Evolutionary conservation across 1,140 invertebrate species (phyloP).

Genomic region (Melitaea cinxia): DNA sequence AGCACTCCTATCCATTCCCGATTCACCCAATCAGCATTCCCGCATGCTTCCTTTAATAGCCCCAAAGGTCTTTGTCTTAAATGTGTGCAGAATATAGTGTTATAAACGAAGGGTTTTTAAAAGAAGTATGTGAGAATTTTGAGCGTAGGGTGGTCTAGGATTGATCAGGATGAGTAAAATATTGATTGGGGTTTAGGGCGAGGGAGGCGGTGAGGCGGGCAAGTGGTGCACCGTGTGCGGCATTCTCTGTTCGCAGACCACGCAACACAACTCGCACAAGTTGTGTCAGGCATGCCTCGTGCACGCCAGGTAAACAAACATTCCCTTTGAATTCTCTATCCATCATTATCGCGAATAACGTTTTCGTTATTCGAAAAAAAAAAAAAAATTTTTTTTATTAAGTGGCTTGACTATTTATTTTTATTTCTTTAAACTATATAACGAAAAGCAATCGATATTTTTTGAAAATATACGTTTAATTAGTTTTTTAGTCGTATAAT

Average conservation of each 20-base stretch:
- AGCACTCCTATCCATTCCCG: slow-evolving; percentile 42
- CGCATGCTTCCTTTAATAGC: slow-evolving; percentile 81
- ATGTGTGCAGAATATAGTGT: slow-evolving; percentile 79
- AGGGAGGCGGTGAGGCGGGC: slow-evolving; percentile 71
- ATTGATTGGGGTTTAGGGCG: slow-evolving; percentile 78
- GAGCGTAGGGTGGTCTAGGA: slow-evolving; percentile 6
- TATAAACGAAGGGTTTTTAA: slow-evolving; percentile 76
- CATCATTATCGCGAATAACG: slow-evolving; percentile 24
- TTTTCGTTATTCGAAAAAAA: not conserved
- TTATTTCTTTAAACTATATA: too few species aligned
- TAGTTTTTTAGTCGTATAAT: too few species aligned
- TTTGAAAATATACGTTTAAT: too few species aligned
- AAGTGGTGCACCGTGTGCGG: slow-evolving; percentile 80
- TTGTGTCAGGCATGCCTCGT: slow-evolving; percentile 82
- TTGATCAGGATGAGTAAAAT: too few species aligned
- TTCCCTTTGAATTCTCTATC: slow-evolving; percentile 23
- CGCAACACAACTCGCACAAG: slow-evolving; percentile 79
- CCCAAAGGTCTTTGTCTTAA: slow-evolving; percentile 63
- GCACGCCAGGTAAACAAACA: slow-evolving; percentile 81
- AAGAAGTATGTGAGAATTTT: slow-evolving; percentile 74
- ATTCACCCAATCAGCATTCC: slow-evolving; percentile 50
- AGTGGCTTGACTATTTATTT: too few species aligned
- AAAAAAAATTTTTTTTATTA: too few species aligned
- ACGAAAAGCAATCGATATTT: too few species aligned
- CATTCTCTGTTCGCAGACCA: slow-evolving; percentile 79